Evolutionary conservation across 2,888 invertebrate genomes (phyloP).

Genomic region (Hirtodrosophila cameraria): DNA sequence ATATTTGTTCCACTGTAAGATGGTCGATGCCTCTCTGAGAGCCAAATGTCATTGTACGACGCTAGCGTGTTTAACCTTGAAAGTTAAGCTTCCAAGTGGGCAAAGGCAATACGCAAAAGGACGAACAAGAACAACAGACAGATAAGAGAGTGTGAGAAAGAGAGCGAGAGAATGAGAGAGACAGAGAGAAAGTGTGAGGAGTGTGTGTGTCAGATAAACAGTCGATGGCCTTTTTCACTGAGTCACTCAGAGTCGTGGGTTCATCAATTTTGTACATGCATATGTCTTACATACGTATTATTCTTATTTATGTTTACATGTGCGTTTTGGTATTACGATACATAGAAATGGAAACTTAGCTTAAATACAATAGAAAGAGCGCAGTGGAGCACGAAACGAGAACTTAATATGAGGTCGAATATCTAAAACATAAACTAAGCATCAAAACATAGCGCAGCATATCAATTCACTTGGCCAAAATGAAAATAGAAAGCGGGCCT

Average conservation of each 20-base stretch:
- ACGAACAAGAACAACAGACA: conserved; percentile 33
- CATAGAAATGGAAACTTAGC: conserved; percentile 16
- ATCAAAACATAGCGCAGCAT: conserved; percentile 59
- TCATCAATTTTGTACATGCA: conserved; percentile 13
- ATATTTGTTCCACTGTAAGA: conserved; percentile 41
- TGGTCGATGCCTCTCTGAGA: conserved; percentile 31
- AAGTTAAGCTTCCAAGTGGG: conserved; percentile 61
- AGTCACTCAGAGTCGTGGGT: conserved; percentile 26
- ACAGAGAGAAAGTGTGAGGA: conserved; percentile 24
- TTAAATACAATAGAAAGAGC: conserved; percentile 29
- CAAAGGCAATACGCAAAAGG: conserved; percentile 63
- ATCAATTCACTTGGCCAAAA: conserved; percentile 72
- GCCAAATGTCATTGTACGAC: conserved; percentile 78
- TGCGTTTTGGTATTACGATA: conserved; percentile 5
- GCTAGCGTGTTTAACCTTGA: conserved; percentile 80
- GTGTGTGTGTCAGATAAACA: conserved; percentile 11
- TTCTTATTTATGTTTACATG: not conserved
- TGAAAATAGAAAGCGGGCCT: conserved; percentile 70
- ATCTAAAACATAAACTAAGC: conserved; percentile 30
- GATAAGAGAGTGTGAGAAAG: not conserved
- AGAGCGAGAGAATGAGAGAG: not conserved
- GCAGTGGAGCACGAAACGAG: conserved; percentile 29
- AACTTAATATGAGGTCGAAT: conserved; percentile 40
- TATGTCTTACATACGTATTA: conserved; percentile 3
- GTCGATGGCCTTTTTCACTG: conserved; percentile 33